A percentile compares a stretch with the other conserved stretches of the same genome.
Conservation (phyloP, 2,797 vertebrate species). For the Kryptopterus vitreolus region DNA sequence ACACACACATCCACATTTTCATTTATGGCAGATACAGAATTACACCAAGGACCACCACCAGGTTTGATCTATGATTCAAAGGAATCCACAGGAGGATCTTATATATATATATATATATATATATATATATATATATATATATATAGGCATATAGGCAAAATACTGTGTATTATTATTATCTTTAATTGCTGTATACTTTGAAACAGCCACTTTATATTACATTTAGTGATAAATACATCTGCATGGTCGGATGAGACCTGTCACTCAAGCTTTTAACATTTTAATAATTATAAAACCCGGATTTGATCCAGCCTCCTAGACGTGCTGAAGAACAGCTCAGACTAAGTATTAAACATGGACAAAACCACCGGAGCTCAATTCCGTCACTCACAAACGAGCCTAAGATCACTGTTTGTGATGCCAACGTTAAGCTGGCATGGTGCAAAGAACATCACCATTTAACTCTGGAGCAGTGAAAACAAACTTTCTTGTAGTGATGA, state of each 20-base stretch:
- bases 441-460: neutral
- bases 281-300: no score
- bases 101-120: no score
- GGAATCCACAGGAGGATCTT: no score
- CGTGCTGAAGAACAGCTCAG: neutral
- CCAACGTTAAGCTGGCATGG: no score
- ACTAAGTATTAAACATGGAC: neutral
- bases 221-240: neutral
- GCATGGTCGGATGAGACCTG: neutral
- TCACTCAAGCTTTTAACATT: no score
- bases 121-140: no score
- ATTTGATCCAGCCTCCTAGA: neutral
- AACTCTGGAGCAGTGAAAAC: conserved; percentile 2
- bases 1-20: no score
- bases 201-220: neutral
- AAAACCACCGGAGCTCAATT: neutral
- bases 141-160: no score
- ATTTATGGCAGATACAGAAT: neutral
- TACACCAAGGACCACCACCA: neutral
- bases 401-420: neutral
- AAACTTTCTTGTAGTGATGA: neutral
- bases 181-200: neutral
- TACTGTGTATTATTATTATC: no score
- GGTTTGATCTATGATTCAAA: neutral
- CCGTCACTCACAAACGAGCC: neutral